Evolutionary conservation across 2,113 vertebrate species (phyloP).

Genomic region (Rhinoptilus africanus): DNA sequence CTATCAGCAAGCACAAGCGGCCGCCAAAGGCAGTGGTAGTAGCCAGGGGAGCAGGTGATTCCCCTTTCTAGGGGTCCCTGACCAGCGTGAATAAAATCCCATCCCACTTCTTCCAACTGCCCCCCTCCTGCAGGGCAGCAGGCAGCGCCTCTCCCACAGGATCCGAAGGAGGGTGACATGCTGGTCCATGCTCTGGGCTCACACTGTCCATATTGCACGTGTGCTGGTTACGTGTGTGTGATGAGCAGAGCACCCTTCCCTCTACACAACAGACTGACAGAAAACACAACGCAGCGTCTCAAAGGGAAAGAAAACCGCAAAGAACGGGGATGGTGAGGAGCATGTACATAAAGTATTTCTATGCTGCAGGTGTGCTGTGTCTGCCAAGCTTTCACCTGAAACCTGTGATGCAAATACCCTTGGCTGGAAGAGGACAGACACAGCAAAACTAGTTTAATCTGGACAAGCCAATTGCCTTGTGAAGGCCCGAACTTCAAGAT

Average conservation of each 20-base stretch:
- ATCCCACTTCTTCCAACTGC: background rate
- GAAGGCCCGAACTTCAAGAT: background rate
- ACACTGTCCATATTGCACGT: background rate
- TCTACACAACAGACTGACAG: background rate
- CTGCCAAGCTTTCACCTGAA: background rate
- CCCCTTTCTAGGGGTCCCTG: background rate
- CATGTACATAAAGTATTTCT: background rate
- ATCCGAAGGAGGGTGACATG: rapidly evolving
- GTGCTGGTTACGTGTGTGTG: background rate
- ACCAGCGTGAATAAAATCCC: background rate
- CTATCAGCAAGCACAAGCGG: background rate
- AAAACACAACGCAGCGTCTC: background rate
- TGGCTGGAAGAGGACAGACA: background rate
- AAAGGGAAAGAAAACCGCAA: background rate
- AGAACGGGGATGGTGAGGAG: background rate
- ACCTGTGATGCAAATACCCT: background rate
- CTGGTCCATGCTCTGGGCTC: background rate
- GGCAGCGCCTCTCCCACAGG: background rate
- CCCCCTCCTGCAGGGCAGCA: background rate
- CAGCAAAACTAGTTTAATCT: background rate
- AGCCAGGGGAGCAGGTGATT: background rate
- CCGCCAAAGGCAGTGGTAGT: background rate
- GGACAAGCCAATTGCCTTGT: background rate
- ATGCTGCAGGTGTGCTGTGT: too few species aligned
- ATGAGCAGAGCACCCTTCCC: background rate